A percentile compares a stretch with the other conserved stretches of the same genome.
phyloP scores from a whole-genome alignment of 2,888 invertebrate species.

The Catotricha subobsoleta region DNA sequence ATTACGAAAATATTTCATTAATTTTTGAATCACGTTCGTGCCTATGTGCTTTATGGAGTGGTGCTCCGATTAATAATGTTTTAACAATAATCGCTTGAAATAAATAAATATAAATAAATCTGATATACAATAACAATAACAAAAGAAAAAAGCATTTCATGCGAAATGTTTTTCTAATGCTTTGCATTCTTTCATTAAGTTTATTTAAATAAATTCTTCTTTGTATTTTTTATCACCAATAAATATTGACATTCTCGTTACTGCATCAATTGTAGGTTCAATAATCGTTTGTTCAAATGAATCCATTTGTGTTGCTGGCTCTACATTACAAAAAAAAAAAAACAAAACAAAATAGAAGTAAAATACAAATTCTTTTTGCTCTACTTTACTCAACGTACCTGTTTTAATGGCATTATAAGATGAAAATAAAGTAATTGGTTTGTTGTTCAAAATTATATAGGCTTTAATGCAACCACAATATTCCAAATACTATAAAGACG shows the following conservation, averaged over 20 bases:
- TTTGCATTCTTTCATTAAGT: no score
- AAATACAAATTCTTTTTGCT: not conserved
- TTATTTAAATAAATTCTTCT: conserved; percentile 31
- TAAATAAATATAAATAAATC: no score
- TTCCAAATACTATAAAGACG: conserved; percentile 33
- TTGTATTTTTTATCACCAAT: conserved; percentile 38
- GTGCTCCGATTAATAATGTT: no score
- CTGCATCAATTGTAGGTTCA: conserved; percentile 32
- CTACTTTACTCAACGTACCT: conserved; percentile 18
- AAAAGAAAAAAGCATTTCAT: no score
- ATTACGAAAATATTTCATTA: no score
- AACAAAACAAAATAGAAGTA: no score
- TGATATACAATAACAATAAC: no score
- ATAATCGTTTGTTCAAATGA: conserved; percentile 32
- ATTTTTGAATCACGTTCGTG: no score
- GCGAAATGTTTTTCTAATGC: no score
- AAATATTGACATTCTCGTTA: conserved; percentile 35
- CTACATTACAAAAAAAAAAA: conserved; percentile 18
- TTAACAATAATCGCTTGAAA: no score
- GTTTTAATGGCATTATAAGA: conserved; percentile 22
- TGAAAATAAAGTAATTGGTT: conserved; percentile 31
- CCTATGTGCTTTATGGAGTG: no score
- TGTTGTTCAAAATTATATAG: conserved; percentile 20
- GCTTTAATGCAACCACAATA: conserved; percentile 36
- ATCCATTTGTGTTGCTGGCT: conserved; percentile 30